Evolutionary conservation across 2,113 vertebrate genomes (phyloP).

Genomic region (Coreoperca whiteheadi): DNA sequence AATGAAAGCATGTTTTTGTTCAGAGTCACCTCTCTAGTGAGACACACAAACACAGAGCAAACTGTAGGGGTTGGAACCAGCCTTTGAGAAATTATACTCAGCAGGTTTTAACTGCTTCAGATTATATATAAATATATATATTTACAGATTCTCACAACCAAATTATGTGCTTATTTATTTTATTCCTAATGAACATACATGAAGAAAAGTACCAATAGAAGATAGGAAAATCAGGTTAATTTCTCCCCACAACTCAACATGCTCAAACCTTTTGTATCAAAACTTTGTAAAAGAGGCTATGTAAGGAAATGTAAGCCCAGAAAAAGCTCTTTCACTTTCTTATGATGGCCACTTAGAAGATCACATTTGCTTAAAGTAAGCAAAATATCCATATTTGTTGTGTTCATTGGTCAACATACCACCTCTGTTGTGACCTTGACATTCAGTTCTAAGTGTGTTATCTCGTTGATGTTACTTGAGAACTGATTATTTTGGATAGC

Average conservation of each 20-base stretch:
- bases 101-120: constrained; percentile 74
- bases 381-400: constrained; percentile 54
- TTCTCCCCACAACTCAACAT: constrained; percentile 24
- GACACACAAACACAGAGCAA: constrained; percentile 30
- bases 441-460: constrained; percentile 64
- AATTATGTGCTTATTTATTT: constrained; percentile 58
- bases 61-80: constrained; percentile 50
- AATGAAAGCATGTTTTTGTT: constrained; percentile 68
- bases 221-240: constrained; percentile 48
- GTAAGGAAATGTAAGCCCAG: constrained; percentile 24
- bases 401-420: constrained; percentile 61
- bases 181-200: constrained; percentile 48
- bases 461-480: constrained; percentile 69
- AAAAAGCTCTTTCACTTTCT: constrained; percentile 32
- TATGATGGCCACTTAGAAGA: constrained; percentile 29
- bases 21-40: constrained; percentile 44
- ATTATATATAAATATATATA: constrained; percentile 47
- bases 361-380: constrained; percentile 49
- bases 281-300: constrained; percentile 47
- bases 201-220: constrained; percentile 35
- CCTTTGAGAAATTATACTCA: constrained; percentile 66
- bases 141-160: constrained; percentile 52
- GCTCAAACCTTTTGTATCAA: constrained; percentile 54
- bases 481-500: constrained; percentile 79
- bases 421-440: constrained; percentile 71